These are phyloP conservation scores for Bubo blakistoni DNA, from an alignment of 2,113 vertebrate species.

Conservation along the genomic window DNA sequence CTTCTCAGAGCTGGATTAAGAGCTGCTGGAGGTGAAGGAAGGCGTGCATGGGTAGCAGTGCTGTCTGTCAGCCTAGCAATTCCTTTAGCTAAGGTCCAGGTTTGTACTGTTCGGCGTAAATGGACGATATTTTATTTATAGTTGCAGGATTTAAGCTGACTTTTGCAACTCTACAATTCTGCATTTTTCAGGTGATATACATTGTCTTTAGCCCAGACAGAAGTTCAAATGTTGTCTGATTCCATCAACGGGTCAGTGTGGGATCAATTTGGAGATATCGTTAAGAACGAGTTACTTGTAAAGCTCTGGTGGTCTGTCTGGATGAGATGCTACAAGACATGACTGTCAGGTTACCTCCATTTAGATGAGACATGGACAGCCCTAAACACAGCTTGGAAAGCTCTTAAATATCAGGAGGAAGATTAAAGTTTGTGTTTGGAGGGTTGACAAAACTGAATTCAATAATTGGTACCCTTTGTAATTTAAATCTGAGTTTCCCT, in stretches of 20 bases:
- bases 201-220: neutral
- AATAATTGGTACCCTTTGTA: neutral
- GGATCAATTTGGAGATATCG: neutral
- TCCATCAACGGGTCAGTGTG: neutral
- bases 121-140: neutral
- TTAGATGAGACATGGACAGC: neutral
- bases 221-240: neutral
- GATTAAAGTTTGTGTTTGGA: neutral
- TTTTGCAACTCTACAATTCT: neutral
- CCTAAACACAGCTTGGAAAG: neutral
- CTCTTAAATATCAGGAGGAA: neutral
- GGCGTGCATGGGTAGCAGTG: rapidly evolving
- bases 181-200: neutral
- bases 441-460: neutral
- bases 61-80: neutral
- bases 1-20: neutral
- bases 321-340: neutral
- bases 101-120: neutral
- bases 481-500: neutral
- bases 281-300: neutral
- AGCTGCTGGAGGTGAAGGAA: neutral
- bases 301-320: neutral
- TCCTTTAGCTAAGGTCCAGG: neutral
- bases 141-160: neutral
- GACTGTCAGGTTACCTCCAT: neutral